Base-by-base conservation (phyloP, 2,797 vertebrate genomes). In the Squalus acanthias region DNA sequence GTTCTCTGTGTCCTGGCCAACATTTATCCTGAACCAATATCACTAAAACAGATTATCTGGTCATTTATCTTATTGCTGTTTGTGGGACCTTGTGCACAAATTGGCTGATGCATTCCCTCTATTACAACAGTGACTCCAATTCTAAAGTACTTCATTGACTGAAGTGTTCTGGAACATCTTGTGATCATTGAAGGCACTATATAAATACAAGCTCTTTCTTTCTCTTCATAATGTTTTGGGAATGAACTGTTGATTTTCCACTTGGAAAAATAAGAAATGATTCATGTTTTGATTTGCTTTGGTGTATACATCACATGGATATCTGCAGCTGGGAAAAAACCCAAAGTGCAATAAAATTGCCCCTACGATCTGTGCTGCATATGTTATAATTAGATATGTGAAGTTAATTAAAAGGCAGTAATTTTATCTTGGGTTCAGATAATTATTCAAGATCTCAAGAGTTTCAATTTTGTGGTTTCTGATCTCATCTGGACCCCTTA, bases 401-500 rank as follows among this genome's bases (percentile, higher is more conserved):
- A 63, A n/a, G 29, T 69, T 93, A 93, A 69, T 93, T 67, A 93
- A 69, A 93, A 93, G 91, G n/a, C 91, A 93, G 91, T 57, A 20
- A 39, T 39, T 39, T 93, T 67, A 69, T 93, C 91, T 93, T 93
- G 63, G 63, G n/a, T 10, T 65, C 63, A 50, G 20, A 85, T 50
- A 85, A 85, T 85, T 85, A 85, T 85, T 50, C 46, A 93, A 39
- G 22, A 67, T 69, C 91, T 9, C 8, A 17, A 39, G 63, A 57
- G 65, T 93, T 67, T 65, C 53, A 91, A 60, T 91, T 29, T 63
- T 93, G 91, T 24, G 65, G 46, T 93, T 69, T 93, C 65, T 93
- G n/a, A 93, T 93, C 63, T 93, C n/a, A n/a, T 93, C n/a, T 93
- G 91, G 65, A 93, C 65, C 20, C 17, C 39, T 85, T 85, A 85